A percentile compares a stretch with the other conserved stretches of the same genome.
Evolutionary conservation across 2,797 vertebrate species (phyloP).

Genomic region (Hemitrygon akajei): DNA sequence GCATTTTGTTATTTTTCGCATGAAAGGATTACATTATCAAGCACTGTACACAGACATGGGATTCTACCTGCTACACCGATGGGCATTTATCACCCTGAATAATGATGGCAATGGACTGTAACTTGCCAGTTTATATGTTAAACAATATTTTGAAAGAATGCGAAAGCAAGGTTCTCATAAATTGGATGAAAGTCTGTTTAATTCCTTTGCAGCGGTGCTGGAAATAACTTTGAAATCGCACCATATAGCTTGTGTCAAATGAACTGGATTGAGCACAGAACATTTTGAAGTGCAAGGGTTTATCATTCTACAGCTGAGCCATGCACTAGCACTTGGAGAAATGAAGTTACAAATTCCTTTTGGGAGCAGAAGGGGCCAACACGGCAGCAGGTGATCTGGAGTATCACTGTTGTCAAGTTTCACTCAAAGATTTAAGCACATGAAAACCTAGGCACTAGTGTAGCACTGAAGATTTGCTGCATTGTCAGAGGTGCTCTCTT

Average conservation of each 20-base stretch:
- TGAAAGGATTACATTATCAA: neutral
- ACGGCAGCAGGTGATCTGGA: neutral
- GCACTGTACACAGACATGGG: neutral
- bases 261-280: too few relatives aligned
- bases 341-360: neutral
- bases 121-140: neutral
- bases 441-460: too few relatives aligned
- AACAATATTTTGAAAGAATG: neutral
- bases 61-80: neutral
- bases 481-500: too few relatives aligned
- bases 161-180: neutral
- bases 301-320: too few relatives aligned
- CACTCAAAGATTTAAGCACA: too few relatives aligned
- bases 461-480: too few relatives aligned
- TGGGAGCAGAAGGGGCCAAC: neutral
- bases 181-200: neutral
- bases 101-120: neutral
- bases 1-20: neutral
- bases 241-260: too few relatives aligned
- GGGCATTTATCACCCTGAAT: neutral
- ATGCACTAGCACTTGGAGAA: too few relatives aligned
- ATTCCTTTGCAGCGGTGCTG: neutral
- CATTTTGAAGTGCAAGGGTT: too few relatives aligned
- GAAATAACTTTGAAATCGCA: too few relatives aligned
- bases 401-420: neutral